Evolutionary conservation across 2,888 invertebrate species (phyloP), one percentile per base, ranked within the genome.

Genomic region (Melanophora roralis): DNA sequence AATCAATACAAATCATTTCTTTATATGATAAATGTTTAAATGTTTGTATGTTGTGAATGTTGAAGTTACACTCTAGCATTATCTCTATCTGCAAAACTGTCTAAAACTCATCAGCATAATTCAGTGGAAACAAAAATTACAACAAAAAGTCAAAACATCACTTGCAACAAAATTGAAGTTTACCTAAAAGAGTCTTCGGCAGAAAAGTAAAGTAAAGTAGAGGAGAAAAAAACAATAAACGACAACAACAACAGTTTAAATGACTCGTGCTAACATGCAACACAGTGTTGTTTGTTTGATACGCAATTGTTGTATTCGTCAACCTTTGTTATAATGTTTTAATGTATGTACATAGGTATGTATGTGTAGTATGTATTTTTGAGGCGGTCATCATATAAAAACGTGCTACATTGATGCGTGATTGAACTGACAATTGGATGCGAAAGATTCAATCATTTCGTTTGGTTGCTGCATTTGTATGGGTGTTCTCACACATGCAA

Each of bases 321-420:
- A 55, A 23, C 49, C 59, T 64, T 36, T 77, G 74, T 64, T 73
- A 49, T 60, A n/a, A n/a, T n/a, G n/a, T 71, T 75, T 73, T 64
- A 72, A 53, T 45, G 40, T n/a, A 12, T 34, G 36, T 47, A 6
- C 14, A n/a, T n/a, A n/a, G n/a, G n/a, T 27, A 27, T 27, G 27
- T 27, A 27, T 68, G 59, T 78, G 65, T 81, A 57, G 79, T 81
- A 81, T 81, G 82, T 84, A 34, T 53, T 23, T 36, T 47, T 64
- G 69, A 76, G 83, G 85, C 86, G 76, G 67, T 71, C 75, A 69
- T 80, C 81, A 86, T 86, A 88, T 86, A 88, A 88, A 89, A 89
- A 89, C 89, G 89, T 88, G 89, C 89, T 86, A 88, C 85, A 86
- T 86, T 88, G 86, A 86, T 88, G 88, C 88, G 88, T 88, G 88